Percentiles rank a stretch among this genome's conserved stretches.
phyloP scores from a whole-genome alignment of 2,888 invertebrate species.

The Cinara cedri region DNA sequence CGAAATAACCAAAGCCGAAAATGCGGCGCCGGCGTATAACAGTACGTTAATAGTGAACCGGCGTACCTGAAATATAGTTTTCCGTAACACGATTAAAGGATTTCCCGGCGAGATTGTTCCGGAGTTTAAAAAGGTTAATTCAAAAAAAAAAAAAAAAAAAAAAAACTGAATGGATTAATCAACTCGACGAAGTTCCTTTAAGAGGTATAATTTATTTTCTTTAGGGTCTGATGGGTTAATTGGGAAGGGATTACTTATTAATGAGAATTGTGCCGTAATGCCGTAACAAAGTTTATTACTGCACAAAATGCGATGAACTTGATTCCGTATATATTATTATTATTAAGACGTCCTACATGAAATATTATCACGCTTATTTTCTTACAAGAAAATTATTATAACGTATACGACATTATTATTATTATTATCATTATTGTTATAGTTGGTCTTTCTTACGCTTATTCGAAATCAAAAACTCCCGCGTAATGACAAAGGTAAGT shows the following conservation, averaged over 20 bases:
- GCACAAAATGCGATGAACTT: constrained; percentile 39
- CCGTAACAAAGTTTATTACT: constrained; percentile 39
- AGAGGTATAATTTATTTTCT: constrained; percentile 56
- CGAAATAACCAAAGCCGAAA: constrained; percentile 32
- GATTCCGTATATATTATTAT: not conserved
- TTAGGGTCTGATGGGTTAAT: constrained; percentile 54
- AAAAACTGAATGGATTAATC: constrained; percentile 52
- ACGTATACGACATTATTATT: too few relatives aligned
- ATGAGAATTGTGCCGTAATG: constrained; percentile 41
- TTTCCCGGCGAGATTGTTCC: constrained; percentile 50
- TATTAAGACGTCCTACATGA: constrained; percentile 9
- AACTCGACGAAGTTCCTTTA: constrained; percentile 51
- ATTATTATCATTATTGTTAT: too few relatives aligned
- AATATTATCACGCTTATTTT: constrained; percentile 26
- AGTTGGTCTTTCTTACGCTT: too few relatives aligned
- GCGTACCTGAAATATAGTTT: constrained; percentile 36
- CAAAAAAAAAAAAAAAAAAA: too few relatives aligned
- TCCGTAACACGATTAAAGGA: constrained; percentile 48
- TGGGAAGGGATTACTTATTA: constrained; percentile 55
- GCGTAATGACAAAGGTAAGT: too few relatives aligned
- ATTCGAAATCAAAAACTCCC: too few relatives aligned
- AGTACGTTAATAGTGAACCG: constrained; percentile 27
- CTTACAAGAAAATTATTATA: too few relatives aligned
- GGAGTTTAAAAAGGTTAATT: constrained; percentile 55
- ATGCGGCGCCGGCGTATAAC: too few relatives aligned